phyloP scores from a whole-genome alignment of 2,797 vertebrate genomes.

The Peromyscus nudipes region DNA sequence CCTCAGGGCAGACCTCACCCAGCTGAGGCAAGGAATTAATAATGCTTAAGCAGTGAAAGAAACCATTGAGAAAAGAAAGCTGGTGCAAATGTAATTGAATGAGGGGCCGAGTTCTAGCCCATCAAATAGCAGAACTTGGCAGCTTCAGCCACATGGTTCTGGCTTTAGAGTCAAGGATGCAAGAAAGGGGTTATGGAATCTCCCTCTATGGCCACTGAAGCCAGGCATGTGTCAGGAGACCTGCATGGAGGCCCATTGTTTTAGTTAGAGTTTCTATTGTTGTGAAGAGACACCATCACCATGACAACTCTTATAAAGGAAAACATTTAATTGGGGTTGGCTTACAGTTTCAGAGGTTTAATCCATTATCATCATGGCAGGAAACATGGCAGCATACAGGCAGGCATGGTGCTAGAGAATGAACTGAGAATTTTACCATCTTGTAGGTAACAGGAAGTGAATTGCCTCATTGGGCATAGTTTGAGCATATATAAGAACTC shows the following conservation, averaged over 20 bases:
- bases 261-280: background rate
- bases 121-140: background rate
- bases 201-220: background rate
- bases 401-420: background rate
- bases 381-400: background rate
- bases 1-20: background rate
- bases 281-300: background rate
- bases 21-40: background rate
- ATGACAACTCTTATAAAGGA: background rate
- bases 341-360: background rate
- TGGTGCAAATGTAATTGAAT: background rate
- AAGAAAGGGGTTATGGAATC: background rate
- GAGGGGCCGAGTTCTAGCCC: background rate
- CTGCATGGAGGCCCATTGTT: background rate
- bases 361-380: background rate
- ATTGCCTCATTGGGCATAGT: background rate
- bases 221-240: background rate
- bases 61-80: background rate
- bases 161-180: background rate
- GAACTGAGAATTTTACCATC: background rate
- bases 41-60: background rate
- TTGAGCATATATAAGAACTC: background rate
- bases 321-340: background rate
- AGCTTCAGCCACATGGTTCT: background rate
- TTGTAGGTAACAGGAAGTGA: background rate